Evolutionary conservation across 2,113 vertebrate genomes (phyloP).

Genomic region (Pangasianodon hypophthalmus): DNA sequence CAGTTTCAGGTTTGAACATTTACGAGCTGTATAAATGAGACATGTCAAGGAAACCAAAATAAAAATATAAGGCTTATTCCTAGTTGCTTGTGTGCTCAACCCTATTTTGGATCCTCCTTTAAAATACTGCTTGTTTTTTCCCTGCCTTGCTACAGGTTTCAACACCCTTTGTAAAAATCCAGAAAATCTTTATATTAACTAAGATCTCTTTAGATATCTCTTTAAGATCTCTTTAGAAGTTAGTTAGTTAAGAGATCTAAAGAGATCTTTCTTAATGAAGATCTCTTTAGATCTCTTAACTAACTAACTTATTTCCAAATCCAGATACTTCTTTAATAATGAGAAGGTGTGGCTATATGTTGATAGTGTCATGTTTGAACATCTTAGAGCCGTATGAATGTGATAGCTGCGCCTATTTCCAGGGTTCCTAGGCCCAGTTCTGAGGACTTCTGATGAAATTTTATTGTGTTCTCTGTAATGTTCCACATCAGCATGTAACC

Average conservation of each 20-base stretch:
- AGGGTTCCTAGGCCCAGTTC: neutral
- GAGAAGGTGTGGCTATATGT: neutral
- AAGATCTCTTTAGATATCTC: too few relatives aligned
- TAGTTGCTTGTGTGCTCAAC: neutral
- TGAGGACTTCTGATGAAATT: neutral
- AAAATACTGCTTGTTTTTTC: neutral
- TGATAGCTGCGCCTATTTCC: neutral
- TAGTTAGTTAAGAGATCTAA: too few relatives aligned
- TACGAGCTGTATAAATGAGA: too few relatives aligned
- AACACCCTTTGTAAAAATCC: neutral
- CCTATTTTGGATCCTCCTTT: neutral
- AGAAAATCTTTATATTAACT: neutral
- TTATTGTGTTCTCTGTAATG: neutral
- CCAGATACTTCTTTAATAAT: neutral
- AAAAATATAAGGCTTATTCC: neutral
- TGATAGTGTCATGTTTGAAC: neutral
- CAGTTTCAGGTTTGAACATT: too few relatives aligned
- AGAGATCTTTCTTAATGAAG: too few relatives aligned
- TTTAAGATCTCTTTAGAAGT: too few relatives aligned
- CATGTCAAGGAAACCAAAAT: too few relatives aligned
- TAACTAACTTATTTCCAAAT: neutral
- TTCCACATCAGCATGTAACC: neutral
- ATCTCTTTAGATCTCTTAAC: neutral
- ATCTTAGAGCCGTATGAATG: neutral
- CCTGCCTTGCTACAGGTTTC: too few relatives aligned